phyloP scores from a whole-genome alignment of 2,113 vertebrate genomes.

The Myotis yumanensis region DNA sequence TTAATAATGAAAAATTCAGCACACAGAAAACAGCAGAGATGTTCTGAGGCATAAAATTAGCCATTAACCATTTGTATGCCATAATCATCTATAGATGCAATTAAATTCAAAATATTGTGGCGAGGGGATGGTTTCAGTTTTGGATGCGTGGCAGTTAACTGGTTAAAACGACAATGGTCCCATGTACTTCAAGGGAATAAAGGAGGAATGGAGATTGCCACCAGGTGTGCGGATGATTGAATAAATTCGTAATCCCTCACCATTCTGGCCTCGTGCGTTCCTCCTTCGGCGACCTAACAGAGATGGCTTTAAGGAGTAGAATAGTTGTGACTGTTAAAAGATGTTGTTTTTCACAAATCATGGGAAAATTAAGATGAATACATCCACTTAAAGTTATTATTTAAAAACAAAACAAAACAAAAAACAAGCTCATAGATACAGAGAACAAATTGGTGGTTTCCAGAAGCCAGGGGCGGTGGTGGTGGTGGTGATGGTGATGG shows the following conservation, averaged over 20 bases:
- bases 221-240: too few species aligned
- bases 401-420: not conserved
- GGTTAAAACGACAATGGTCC: not conserved
- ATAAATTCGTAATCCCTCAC: too few species aligned
- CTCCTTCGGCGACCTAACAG: too few species aligned
- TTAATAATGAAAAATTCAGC: not conserved
- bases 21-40: not conserved
- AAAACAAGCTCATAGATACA: not conserved
- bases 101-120: too few species aligned
- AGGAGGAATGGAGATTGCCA: not conserved
- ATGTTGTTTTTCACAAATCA: not conserved
- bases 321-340: constrained; percentile 9
- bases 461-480: not conserved
- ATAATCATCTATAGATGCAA: too few species aligned
- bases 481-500: not conserved
- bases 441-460: not conserved
- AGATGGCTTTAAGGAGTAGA: not conserved
- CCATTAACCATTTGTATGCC: too few species aligned
- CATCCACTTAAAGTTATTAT: not conserved
- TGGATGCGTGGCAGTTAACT: too few species aligned
- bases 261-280: too few species aligned
- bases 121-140: too few species aligned
- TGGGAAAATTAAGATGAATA: not conserved
- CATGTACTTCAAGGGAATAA: not conserved
- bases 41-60: not conserved